A percentile compares a stretch with the other conserved stretches of the same genome.
phyloP scores from a whole-genome alignment of 1,140 invertebrate genomes.

The Macrostomum lignano region DNA sequence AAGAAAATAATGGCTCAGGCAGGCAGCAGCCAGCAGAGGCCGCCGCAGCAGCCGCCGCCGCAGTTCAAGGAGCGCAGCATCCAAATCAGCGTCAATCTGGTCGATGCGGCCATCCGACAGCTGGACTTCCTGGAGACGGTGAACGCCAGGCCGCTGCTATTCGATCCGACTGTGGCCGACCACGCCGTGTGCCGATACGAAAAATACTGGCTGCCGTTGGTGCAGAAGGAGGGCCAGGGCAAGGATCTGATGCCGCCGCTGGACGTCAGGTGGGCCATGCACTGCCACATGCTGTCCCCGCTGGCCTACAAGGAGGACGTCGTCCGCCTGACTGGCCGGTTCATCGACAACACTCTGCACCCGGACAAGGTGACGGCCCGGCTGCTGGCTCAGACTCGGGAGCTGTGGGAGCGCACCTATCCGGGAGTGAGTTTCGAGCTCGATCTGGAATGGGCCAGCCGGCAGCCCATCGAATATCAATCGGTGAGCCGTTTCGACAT shows the following conservation, averaged over 20 bases:
- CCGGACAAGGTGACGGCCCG: neutral
- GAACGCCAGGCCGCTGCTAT: constrained; percentile 14
- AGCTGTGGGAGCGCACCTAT: neutral
- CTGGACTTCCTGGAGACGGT: constrained; percentile 9
- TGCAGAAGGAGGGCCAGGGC: constrained; percentile 3
- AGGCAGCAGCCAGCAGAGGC: no score
- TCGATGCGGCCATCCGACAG: constrained; percentile 6
- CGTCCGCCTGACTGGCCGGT: neutral
- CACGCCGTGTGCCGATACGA: constrained; percentile 6
- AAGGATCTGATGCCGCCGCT: constrained; percentile 6
- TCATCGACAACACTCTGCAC: neutral
- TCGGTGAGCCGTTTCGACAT: constrained; percentile 3
- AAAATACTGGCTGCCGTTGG: constrained; percentile 6
- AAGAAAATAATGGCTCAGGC: no score
- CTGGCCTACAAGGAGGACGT: constrained; percentile 3
- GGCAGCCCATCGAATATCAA: neutral
- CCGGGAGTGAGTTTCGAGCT: constrained; percentile 3
- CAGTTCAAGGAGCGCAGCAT: no score
- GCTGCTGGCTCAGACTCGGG: neutral
- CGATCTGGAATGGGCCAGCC: neutral
- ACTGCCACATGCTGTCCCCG: constrained; percentile 3
- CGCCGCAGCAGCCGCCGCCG: no score
- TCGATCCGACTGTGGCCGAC: constrained; percentile 12
- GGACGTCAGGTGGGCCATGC: constrained; percentile 6
- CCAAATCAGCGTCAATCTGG: constrained; percentile 9